Base-by-base conservation (phyloP, 2,113 vertebrate species). In the Micromys minutus region DNA sequence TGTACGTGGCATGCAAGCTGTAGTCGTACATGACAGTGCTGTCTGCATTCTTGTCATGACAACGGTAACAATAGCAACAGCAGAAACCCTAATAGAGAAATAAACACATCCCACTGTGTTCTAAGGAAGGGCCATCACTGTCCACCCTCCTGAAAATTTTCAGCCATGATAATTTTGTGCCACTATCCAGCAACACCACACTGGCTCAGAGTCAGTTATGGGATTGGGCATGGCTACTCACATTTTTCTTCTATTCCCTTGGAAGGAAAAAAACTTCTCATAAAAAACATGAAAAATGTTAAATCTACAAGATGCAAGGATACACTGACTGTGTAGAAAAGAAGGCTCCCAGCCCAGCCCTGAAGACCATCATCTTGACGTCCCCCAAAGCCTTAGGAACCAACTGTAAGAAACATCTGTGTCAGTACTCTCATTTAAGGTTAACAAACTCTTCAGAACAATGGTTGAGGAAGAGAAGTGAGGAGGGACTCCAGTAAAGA, bases 221-320 rank as follows among this genome's bases (percentile, higher is more conserved):
- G n/a, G 63, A 69, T 42, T 7, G 29, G 11, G 0, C 0, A 5
- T 42, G 31, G 1, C 0, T 47, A 7, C 3, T 57, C 59, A 45
- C 21, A 39, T 6, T 61, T 61, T 21, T 76, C 55, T 50, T 52
- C n/a, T 69, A 12, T 63, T 21, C 12, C 19, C 8, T 61, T 50
- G 2, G 36, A 7, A 61, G 74, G 8, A 90, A 47, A 26, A 86
- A 87, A 45, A 3, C 36, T 11, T 52, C 17, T 55, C 16, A 24
- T 19, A 24, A 45, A 19, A 86, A 39, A 10, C 3, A 69, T 11
- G 5, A 34, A 21, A 29, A 9, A 52, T 7, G 36, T 6, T 36
- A 17, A 45, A 72, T 29, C 83, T 42, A 91, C n/a, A 76, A 9
- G 17, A 85, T 26, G 21, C 15, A 86, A 11, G 45, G 22, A 34